Percentiles rank a stretch among this genome's conserved stretches.
Evolutionary conservation across 1,140 invertebrate species (phyloP).

Genomic region (Patella vulgata): DNA sequence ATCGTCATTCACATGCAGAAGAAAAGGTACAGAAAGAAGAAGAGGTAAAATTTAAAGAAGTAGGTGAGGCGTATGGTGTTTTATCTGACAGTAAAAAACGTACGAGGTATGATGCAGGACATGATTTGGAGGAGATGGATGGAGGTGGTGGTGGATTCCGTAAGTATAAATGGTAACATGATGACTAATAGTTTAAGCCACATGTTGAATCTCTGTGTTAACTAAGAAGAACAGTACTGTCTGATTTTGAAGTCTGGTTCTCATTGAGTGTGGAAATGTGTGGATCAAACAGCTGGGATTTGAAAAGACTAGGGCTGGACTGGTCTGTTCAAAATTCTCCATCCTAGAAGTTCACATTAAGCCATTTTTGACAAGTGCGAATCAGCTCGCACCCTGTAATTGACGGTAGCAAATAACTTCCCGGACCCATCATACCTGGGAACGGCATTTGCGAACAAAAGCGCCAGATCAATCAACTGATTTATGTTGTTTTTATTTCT

Average conservation of each 20-base stretch:
- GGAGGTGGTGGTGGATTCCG: conserved; percentile 42
- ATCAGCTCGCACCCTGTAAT: no score
- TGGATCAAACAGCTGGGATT: background rate
- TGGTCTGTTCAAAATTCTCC: background rate
- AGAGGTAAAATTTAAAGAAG: conserved; percentile 75
- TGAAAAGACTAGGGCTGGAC: background rate
- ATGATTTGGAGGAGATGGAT: conserved; percentile 62
- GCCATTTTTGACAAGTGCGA: no score
- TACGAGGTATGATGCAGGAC: conserved; percentile 63
- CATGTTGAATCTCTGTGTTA: background rate
- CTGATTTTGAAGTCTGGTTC: background rate
- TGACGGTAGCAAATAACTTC: no score
- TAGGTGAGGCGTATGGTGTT: conserved; percentile 65
- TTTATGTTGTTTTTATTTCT: no score
- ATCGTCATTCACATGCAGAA: conserved; percentile 88
- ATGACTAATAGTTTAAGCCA: background rate
- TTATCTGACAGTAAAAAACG: conserved; percentile 65
- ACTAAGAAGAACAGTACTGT: background rate
- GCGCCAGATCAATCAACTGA: no score
- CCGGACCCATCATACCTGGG: no score
- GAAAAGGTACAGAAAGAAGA: conserved; percentile 87
- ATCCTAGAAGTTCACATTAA: no score
- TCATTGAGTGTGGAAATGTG: background rate
- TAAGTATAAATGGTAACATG: conserved; percentile 24
- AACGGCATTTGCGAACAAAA: no score